These are phyloP conservation scores for Hyphantria cunea DNA, from an alignment of 1,140 invertebrate species.

Conservation along the genomic window DNA sequence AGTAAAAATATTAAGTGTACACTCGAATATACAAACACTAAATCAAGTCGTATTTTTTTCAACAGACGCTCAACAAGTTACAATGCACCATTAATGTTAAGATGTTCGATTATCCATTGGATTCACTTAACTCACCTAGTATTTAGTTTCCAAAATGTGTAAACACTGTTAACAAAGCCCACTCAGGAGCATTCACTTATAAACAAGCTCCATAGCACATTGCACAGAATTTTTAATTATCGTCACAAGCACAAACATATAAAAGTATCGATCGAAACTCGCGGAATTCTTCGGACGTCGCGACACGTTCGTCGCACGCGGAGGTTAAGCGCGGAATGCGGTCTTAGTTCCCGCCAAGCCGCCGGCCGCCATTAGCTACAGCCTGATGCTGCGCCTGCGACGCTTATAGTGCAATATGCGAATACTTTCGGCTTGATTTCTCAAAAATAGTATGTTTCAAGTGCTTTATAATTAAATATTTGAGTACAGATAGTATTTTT, in stretches of 20 bases:
- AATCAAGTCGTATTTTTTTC: conserved; percentile 11
- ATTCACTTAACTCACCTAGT: conserved; percentile 47
- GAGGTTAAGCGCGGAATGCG: conserved; percentile 59
- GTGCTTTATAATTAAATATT: not conserved
- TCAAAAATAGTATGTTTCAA: not conserved
- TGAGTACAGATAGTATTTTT: no score
- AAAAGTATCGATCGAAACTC: conserved; percentile 48
- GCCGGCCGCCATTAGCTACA: conserved; percentile 21
- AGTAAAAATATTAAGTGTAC: conserved; percentile 2
- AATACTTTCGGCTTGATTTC: conserved; percentile 14
- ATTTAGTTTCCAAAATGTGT: conserved; percentile 45
- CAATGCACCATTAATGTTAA: conserved; percentile 44
- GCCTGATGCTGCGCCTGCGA: conserved; percentile 52
- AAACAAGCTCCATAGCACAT: conserved; percentile 69
- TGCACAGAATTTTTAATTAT: conserved; percentile 46
- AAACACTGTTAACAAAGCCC: conserved; percentile 51
- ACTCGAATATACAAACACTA: conserved; percentile 9
- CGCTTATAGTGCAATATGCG: conserved; percentile 5
- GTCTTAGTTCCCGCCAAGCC: conserved; percentile 12
- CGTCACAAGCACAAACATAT: conserved; percentile 48
- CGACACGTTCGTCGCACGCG: conserved; percentile 68
- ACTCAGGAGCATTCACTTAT: conserved; percentile 59
- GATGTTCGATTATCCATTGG: conserved; percentile 33
- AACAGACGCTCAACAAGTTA: conserved; percentile 28
- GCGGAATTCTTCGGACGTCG: conserved; percentile 60